Percentiles rank a stretch among this genome's conserved stretches.
Conservation (phyloP, 2,797 vertebrate genomes). For the Schizopygopsis malacanthus region DNA sequence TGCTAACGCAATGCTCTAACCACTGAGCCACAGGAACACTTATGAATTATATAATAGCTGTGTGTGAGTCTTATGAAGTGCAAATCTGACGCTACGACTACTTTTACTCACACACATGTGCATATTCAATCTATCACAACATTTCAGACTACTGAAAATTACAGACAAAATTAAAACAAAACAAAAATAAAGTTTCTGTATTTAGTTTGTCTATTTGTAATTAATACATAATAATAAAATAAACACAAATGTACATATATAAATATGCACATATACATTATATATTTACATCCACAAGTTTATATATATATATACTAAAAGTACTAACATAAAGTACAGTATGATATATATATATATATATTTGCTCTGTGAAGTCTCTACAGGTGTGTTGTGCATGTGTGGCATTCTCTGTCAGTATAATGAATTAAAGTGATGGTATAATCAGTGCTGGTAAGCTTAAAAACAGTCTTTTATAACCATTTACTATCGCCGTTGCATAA, state of each 20-base stretch:
- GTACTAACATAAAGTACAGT: too few relatives aligned
- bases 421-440: background rate
- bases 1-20: too few relatives aligned
- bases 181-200: too few relatives aligned
- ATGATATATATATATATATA: background rate
- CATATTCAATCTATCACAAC: background rate
- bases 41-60: background rate
- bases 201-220: too few relatives aligned
- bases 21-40: too few relatives aligned
- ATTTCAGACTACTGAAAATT: background rate
- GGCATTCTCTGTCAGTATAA: background rate
- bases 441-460: background rate
- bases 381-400: background rate
- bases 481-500: background rate
- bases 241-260: too few relatives aligned
- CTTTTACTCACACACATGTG: background rate
- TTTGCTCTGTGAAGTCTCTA: too few relatives aligned
- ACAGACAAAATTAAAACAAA: background rate
- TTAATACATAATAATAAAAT: too few relatives aligned
- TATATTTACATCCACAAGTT: too few relatives aligned
- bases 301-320: too few relatives aligned
- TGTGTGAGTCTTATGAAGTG: background rate
- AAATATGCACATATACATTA: too few relatives aligned
- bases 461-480: background rate
- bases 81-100: background rate